These are phyloP conservation scores for Agrilus mali DNA, from an alignment of 2,888 invertebrate genomes.

Conservation along the genomic window DNA sequence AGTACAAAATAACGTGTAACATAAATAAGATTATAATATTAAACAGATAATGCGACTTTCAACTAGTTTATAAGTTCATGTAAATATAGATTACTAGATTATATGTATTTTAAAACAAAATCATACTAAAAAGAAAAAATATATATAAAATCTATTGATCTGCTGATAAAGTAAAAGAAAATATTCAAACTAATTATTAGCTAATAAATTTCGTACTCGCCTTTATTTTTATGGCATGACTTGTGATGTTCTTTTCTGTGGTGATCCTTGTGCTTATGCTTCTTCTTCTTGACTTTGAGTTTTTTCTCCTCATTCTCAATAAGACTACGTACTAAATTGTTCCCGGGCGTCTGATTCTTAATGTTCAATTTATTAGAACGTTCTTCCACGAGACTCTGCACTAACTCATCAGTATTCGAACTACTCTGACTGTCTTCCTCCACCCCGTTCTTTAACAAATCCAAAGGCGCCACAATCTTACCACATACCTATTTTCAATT, in stretches of 20 bases:
- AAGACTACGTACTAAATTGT: neutral
- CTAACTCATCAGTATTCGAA: slow-evolving; percentile 19
- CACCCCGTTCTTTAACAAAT: slow-evolving; percentile 11
- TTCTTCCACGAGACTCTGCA: slow-evolving; percentile 15
- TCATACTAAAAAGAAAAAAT: no score
- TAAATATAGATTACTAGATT: no score
- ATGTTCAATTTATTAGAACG: slow-evolving; percentile 14
- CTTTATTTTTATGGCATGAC: slow-evolving; percentile 22
- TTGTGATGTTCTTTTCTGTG: slow-evolving; percentile 20
- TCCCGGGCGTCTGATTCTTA: neutral
- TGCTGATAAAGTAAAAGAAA: no score
- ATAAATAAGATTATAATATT: no score
- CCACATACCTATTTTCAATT: slow-evolving; percentile 21
- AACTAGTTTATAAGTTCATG: no score
- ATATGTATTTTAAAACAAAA: no score
- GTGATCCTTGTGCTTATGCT: slow-evolving; percentile 22
- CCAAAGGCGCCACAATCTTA: slow-evolving; percentile 26
- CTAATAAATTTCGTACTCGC: slow-evolving; percentile 6
- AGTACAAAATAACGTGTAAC: no score
- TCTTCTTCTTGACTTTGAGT: slow-evolving; percentile 19
- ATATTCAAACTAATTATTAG: no score
- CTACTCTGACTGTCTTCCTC: slow-evolving; percentile 6
- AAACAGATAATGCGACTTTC: no score
- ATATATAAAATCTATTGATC: no score
- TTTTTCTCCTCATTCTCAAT: slow-evolving; percentile 5